Evolutionary conservation across 1,140 invertebrate genomes (phyloP), one percentile per base, ranked within the genome.

Genomic region (Mamestra configurata): DNA sequence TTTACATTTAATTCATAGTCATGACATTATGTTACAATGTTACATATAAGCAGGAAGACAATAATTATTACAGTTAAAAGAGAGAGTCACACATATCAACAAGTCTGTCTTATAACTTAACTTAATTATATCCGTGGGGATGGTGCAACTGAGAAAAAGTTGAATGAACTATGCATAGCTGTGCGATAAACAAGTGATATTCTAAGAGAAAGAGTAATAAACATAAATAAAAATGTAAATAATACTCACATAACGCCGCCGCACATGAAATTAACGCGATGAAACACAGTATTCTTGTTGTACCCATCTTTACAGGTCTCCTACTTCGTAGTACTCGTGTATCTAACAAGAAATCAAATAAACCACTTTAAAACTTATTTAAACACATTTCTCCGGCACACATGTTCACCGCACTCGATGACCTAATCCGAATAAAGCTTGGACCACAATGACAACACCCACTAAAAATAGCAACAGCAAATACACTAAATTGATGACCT

Each of bases 401-500:
- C 91, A 93, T 93, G 92, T 94, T 89, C 88, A 90, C 91, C 84
- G 84, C 91, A 92, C 90, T 90, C 85, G 92, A 95, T 95, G 92
- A 95, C 92, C 92, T 94, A 94, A 95, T 95, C 90, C 92, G 88
- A 92, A 88, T 90, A 88, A 89, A 92, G 88, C 86, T 89, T 89
- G 80, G 79, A 78, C 84, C 83, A 86, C 86, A 92, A 93, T 95
- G 93, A 95, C 93, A 95, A 94, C 93, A 95, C 91, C 93, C 89
- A 95, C 93, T 93, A 94, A 90, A 93, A 93, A 93, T 94, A 94
- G 92, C 92, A 90, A 84, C 88, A 87, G 79, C 78, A 82, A 88
- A 88, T 87, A 86, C 86, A 90, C 84, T 71, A 77, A 81, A 82
- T 80, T 81, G 72, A 22, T 49, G 76, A 51, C 77, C 79, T 83